A percentile compares a stretch with the other conserved stretches of the same genome.
Conservation (phyloP, 2,797 vertebrate species). For the Sebastes minor region DNA sequence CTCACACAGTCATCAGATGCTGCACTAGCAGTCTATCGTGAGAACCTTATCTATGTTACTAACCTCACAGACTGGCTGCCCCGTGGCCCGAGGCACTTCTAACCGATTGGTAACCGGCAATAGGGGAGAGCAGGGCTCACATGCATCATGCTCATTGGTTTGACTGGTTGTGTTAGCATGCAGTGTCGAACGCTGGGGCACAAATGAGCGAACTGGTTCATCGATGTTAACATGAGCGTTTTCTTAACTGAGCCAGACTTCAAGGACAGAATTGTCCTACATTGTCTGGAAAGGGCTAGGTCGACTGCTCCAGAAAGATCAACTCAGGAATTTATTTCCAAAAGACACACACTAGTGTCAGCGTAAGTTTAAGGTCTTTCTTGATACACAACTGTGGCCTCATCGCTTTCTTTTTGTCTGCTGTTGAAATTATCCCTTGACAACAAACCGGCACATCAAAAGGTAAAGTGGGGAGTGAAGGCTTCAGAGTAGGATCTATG, state of each 20-base stretch:
- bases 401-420: neutral
- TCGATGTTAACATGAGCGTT: slow-evolving; percentile 33
- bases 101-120: slow-evolving; percentile 36
- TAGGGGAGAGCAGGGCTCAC: slow-evolving; percentile 39
- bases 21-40: neutral
- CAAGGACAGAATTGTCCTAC: slow-evolving; percentile 42
- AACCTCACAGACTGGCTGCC: slow-evolving; percentile 26
- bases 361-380: neutral
- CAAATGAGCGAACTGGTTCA: slow-evolving; percentile 60
- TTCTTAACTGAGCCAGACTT: slow-evolving; percentile 53
- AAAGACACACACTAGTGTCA: slow-evolving; percentile 12
- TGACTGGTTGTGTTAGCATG: slow-evolving; percentile 58
- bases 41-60: slow-evolving; percentile 27
- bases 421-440: neutral
- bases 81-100: slow-evolving; percentile 42
- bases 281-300: slow-evolving; percentile 41
- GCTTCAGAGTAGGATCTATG: slow-evolving; percentile 2
- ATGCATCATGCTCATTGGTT: slow-evolving; percentile 55
- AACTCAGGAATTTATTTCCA: slow-evolving; percentile 9
- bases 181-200: slow-evolving; percentile 23
- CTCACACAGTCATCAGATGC: neutral
- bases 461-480: neutral
- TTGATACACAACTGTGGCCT: neutral
- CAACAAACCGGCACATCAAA: slow-evolving; percentile 10
- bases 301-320: slow-evolving; percentile 19